Evolutionary conservation across 2,888 invertebrate species (phyloP).

Genomic region (Tineola bisselliella): DNA sequence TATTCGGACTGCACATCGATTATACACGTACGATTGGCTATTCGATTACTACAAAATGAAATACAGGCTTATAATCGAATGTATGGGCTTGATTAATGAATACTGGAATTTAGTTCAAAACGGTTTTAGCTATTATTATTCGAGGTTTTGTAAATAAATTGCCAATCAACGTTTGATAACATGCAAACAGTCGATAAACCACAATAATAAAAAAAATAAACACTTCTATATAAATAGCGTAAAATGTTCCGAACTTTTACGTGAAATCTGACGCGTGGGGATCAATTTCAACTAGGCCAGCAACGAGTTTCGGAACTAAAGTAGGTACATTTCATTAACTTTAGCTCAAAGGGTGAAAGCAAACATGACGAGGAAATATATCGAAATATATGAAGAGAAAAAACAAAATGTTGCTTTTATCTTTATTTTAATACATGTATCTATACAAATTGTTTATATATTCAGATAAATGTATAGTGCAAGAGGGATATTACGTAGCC

Average conservation of each 20-base stretch:
- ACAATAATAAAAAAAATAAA: too few relatives aligned
- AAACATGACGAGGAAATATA: not conserved
- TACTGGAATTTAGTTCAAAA: too few relatives aligned
- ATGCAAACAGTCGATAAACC: not conserved
- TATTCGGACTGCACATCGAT: not conserved
- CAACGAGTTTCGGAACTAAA: not conserved
- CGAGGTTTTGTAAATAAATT: not conserved
- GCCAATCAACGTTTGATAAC: not conserved
- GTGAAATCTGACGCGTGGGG: too few relatives aligned
- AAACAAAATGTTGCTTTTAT: not conserved
- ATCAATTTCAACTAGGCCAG: too few relatives aligned
- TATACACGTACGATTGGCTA: not conserved
- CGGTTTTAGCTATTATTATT: not conserved
- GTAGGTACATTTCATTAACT: not conserved
- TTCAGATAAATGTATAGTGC: too few relatives aligned
- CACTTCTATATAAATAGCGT: too few relatives aligned
- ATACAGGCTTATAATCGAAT: not conserved
- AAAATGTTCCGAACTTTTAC: too few relatives aligned
- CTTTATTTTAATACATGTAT: not conserved
- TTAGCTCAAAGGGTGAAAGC: conserved; percentile 2
- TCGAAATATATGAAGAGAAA: not conserved
- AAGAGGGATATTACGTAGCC: too few relatives aligned
- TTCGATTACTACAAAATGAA: not conserved
- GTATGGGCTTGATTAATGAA: too few relatives aligned
- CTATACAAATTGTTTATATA: not conserved